Evolutionary conservation across 2,888 invertebrate genomes (phyloP).

Genomic region (Palloptera scutellata): DNA sequence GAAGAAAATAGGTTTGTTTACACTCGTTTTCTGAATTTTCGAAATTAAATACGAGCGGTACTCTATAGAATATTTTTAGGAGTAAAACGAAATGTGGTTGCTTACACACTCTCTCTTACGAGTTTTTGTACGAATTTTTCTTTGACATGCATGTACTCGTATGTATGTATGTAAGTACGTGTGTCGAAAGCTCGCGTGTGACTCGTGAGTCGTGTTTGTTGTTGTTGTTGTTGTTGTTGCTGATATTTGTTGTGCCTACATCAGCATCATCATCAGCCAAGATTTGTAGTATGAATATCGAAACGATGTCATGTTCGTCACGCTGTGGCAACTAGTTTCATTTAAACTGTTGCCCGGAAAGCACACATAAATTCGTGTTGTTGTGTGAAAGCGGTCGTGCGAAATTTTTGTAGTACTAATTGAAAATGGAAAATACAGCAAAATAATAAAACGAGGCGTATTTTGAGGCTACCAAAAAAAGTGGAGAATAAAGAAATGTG

Average conservation of each 20-base stretch:
- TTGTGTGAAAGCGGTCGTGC: conserved; percentile 3
- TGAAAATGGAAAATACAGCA: too few relatives aligned
- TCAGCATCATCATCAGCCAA: conserved; percentile 36
- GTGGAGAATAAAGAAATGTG: too few relatives aligned
- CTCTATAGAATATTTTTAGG: conserved; percentile 4
- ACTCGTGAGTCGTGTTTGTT: not conserved
- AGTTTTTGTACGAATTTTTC: not conserved
- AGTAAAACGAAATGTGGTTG: not conserved
- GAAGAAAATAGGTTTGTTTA: too few relatives aligned
- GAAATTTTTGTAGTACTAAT: not conserved
- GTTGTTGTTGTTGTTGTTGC: not conserved
- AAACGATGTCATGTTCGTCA: too few relatives aligned
- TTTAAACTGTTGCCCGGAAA: conserved; percentile 45
- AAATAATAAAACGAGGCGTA: not conserved
- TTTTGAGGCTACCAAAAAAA: too few relatives aligned
- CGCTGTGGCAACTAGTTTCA: conserved; percentile 45
- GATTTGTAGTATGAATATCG: conserved; percentile 28
- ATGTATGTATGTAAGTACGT: not conserved
- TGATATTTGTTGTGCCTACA: not conserved
- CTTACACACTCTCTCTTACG: not conserved
- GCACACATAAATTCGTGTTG: conserved; percentile 36
- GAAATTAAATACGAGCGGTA: conserved; percentile 6
- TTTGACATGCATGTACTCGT: not conserved
- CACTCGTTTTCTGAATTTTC: conserved; percentile 21
- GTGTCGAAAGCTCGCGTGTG: not conserved